Evolutionary conservation across 2,113 vertebrate species (phyloP).

Genomic region (Pseudorhombus dupliciocellatus): DNA sequence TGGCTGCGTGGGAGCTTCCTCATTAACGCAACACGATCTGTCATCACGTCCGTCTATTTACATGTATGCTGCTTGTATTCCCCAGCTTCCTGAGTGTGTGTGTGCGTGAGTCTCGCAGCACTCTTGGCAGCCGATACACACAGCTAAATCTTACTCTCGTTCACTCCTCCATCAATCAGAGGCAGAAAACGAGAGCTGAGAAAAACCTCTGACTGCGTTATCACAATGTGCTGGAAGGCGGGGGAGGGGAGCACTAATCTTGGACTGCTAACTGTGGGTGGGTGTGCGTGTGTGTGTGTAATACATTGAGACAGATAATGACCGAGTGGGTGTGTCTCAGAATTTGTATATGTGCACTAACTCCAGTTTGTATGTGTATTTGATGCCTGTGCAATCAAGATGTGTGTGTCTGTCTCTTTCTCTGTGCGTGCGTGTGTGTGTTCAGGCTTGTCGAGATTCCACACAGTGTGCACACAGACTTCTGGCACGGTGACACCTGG

Average conservation of each 20-base stretch:
- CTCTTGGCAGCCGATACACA: slow-evolving; percentile 25
- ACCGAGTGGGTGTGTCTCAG: not conserved
- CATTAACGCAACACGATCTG: not conserved
- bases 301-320: too few relatives aligned
- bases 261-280: slow-evolving; percentile 14
- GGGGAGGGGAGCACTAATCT: slow-evolving; percentile 33
- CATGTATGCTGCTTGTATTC: not conserved
- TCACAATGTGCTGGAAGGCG: slow-evolving; percentile 23
- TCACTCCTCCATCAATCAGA: slow-evolving; percentile 44
- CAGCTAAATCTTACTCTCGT: slow-evolving; percentile 38
- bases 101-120: slow-evolving; percentile 26
- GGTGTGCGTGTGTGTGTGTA: not conserved
- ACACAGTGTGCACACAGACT: slow-evolving; percentile 48
- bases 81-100: not conserved
- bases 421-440: slow-evolving; percentile 15
- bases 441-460: slow-evolving; percentile 70
- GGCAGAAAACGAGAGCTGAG: slow-evolving; percentile 31
- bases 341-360: not conserved
- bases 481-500: slow-evolving; percentile 64
- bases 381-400: not conserved
- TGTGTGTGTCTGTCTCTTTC: not conserved
- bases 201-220: slow-evolving; percentile 33
- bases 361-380: not conserved
- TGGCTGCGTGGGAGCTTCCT: not conserved
- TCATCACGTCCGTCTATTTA: slow-evolving; percentile 4